Conservation (phyloP, 2,888 invertebrate genomes). For the Eristalis arbustorum region DNA sequence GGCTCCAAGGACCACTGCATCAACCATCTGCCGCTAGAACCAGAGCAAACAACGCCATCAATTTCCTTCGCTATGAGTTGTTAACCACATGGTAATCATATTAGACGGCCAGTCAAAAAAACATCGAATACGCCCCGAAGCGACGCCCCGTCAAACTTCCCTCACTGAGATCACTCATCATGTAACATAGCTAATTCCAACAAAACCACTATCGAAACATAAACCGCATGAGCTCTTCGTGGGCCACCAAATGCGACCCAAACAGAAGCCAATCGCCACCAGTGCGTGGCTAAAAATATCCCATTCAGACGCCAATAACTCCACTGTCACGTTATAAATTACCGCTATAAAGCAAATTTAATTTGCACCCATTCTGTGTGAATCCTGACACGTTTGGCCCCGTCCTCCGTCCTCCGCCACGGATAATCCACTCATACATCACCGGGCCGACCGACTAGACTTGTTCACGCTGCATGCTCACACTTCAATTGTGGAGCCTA, state of each 20-base stretch:
- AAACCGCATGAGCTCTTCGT: not conserved
- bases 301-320: constrained; percentile 68
- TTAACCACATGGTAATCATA: too few relatives aligned
- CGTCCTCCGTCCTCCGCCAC: constrained; percentile 7
- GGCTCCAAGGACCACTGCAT: too few relatives aligned
- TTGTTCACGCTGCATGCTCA: constrained; percentile 33
- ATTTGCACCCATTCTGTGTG: constrained; percentile 49
- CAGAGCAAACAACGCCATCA: too few relatives aligned
- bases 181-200: not conserved
- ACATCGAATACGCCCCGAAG: too few relatives aligned
- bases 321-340: constrained; percentile 76
- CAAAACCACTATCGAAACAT: not conserved
- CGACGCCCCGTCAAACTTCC: too few relatives aligned
- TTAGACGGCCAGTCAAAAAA: too few relatives aligned
- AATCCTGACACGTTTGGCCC: constrained; percentile 45
- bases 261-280: not conserved
- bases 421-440: constrained; percentile 30
- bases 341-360: constrained; percentile 74
- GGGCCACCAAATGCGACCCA: not conserved
- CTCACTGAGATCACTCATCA: not conserved
- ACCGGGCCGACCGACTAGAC: constrained; percentile 6
- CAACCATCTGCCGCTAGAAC: too few relatives aligned
- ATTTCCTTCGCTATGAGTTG: too few relatives aligned
- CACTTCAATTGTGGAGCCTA: constrained; percentile 33
- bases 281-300: constrained; percentile 18